A percentile compares a stretch with the other conserved stretches of the same genome.
These are phyloP conservation scores for Pomatostomus ruficeps DNA, from an alignment of 2,113 vertebrate species.

Conservation along the genomic window DNA sequence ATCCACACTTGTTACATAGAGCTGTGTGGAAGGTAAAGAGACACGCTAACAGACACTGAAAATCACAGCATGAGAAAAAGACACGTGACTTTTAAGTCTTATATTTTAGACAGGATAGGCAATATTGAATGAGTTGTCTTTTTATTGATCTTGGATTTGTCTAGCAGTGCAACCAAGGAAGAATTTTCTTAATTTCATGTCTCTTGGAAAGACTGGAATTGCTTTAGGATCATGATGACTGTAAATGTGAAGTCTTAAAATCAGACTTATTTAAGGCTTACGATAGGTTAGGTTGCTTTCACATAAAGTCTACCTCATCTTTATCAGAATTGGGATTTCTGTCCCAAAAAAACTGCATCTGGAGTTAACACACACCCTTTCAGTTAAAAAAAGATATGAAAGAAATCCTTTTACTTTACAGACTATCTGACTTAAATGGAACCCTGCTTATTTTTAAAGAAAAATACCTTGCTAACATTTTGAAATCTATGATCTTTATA, in stretches of 20 bases:
- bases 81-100: not conserved
- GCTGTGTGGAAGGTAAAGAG: not conserved
- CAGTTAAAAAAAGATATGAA: not conserved
- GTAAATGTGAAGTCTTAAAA: not conserved
- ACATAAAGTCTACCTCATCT: not conserved
- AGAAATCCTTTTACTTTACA: not conserved
- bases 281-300: not conserved
- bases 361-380: not conserved
- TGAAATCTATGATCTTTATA: not conserved
- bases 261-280: not conserved
- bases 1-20: not conserved
- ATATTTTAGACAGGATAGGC: accelerated
- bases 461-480: not conserved
- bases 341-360: not conserved
- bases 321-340: not conserved
- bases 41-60: not conserved
- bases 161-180: not conserved
- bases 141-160: not conserved
- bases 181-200: not conserved
- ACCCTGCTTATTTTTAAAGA: not conserved
- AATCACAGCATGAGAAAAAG: not conserved
- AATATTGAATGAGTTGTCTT: not conserved
- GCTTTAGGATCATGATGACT: accelerated
- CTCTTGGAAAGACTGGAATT: not conserved
- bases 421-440: not conserved